These are phyloP conservation scores for Polypedilum vanderplanki DNA, from an alignment of 1,140 invertebrate species.

Conservation along the genomic window DNA sequence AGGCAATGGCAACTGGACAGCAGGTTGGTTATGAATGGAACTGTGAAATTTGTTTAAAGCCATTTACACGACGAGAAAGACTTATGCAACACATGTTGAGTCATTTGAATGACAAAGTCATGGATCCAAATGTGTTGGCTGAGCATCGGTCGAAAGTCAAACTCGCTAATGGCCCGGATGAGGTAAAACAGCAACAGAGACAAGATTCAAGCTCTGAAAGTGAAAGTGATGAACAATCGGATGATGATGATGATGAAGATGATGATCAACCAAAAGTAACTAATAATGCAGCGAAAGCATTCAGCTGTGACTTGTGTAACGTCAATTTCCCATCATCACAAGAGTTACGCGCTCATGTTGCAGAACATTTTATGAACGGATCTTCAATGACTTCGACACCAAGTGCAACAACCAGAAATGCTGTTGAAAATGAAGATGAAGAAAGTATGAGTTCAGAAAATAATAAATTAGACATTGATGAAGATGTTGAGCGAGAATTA, in stretches of 20 bases:
- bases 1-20: constrained; percentile 32
- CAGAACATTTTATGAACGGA: constrained; percentile 30
- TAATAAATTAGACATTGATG: constrained; percentile 28
- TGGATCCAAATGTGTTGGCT: constrained; percentile 33
- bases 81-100: constrained; percentile 40
- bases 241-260: constrained; percentile 30
- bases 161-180: constrained; percentile 31
- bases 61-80: constrained; percentile 43
- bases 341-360: constrained; percentile 1
- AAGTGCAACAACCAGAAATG: constrained; percentile 29
- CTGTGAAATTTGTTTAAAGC: constrained; percentile 42
- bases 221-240: neutral
- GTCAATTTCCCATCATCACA: neutral
- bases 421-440: constrained; percentile 30
- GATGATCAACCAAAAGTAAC: neutral
- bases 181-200: constrained; percentile 32
- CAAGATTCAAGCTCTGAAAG: neutral
- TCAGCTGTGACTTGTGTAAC: constrained; percentile 4
- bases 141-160: constrained; percentile 30
- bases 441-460: neutral
- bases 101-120: constrained; percentile 27
- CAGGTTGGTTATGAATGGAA: constrained; percentile 40
- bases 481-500: neutral
- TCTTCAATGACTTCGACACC: constrained; percentile 24
- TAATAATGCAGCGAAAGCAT: neutral